Evolutionary conservation across 92 coral and sea anemone species (phyloP), one percentile per base, ranked within the genome.

Genomic region (Zoanthus sansibaricus): DNA sequence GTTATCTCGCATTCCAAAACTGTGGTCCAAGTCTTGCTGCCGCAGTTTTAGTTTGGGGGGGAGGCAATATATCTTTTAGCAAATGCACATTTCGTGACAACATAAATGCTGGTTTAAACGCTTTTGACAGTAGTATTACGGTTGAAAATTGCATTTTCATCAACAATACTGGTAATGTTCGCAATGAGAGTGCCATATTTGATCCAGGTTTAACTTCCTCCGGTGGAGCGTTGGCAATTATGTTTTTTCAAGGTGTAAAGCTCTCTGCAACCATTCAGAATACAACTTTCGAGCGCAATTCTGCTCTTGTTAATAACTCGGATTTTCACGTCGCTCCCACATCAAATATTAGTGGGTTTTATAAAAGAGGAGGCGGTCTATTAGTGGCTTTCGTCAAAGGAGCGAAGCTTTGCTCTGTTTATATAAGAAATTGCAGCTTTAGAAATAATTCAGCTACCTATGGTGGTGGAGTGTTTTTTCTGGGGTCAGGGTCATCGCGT

Each of bases 401-500:
- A 21, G 82, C 98, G 8, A 55, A 25, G 7, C 37, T 70, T 2
- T 93, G 94, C 48, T 78, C 75, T 21, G 94, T 87, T 16, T 44
- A 16, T 6, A 83, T 96, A 31, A 84, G 79, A 46, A 82, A 83
- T 37, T 75, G 91, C 16, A 83, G 48, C 56, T 79, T 96, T 72
- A 86, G 32, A 7, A n/a, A 66, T 4, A 96, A 96, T 83, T 51
- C 71, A 5, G 99, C 99, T 17, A 89, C 99, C 1, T 93, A 91
- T 30, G 99, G 99, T 1, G 99, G 97, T 18, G 99, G 94, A 21
- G 61, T 96, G 31, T 88, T 77, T 44, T 83, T 93, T 44, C 69
- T 71, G 25, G 89, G 89, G 37, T 54, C 91, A 31, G 92, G 91
- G 2, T 10, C 8, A 1, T 78, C 99, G 9, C 33, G 7, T 46